Evolutionary conservation across 2,797 vertebrate genomes (phyloP).

Genomic region (Catamblyrhynchus diadema): DNA sequence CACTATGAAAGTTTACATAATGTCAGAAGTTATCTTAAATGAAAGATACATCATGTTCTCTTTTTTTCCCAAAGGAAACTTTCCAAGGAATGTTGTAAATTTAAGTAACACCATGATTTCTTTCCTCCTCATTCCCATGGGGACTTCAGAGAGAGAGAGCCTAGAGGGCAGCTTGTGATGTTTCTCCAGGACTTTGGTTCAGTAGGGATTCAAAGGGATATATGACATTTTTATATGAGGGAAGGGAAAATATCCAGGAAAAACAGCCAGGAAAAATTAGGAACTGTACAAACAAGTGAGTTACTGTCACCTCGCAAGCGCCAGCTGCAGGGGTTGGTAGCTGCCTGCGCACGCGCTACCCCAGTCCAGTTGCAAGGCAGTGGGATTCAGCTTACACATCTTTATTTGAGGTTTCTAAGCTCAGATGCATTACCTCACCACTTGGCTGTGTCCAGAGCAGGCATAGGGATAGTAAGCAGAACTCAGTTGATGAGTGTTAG

Average conservation of each 20-base stretch:
- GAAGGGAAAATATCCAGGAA: not conserved
- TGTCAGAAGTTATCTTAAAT: not conserved
- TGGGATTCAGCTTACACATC: not conserved
- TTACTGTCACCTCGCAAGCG: not conserved
- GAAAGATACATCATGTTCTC: not conserved
- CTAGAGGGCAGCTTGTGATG: not conserved
- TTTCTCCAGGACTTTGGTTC: not conserved
- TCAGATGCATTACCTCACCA: not conserved
- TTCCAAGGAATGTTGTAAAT: not conserved
- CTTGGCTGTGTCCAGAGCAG: not conserved
- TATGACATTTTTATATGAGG: not conserved
- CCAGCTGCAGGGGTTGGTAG: not conserved
- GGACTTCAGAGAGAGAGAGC: not conserved
- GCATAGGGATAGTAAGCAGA: not conserved
- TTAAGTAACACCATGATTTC: not conserved
- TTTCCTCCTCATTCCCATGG: not conserved
- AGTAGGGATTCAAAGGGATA: not conserved
- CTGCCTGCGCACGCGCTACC: rapidly evolving
- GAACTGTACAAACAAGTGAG: not conserved
- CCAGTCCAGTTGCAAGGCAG: not conserved
- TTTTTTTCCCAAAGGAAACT: not conserved
- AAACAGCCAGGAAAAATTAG: conserved; percentile 1
- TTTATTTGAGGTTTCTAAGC: not conserved
- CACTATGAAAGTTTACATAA: not conserved
- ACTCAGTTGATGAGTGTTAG: not conserved